Base-by-base conservation (phyloP, 2,113 vertebrate species). In the Formicarius rufipectus region DNA sequence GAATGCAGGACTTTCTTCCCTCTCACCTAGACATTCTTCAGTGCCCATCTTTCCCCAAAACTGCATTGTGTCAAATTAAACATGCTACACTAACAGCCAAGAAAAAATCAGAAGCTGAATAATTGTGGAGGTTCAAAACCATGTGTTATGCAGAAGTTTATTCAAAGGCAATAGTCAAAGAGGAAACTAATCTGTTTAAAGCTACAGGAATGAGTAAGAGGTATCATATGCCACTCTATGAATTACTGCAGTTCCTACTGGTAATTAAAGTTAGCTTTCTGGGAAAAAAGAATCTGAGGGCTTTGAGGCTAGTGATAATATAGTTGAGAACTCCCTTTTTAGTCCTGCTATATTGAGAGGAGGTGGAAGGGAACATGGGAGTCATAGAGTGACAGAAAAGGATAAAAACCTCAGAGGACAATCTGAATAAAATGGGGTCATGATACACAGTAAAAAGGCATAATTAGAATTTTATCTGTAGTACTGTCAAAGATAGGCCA, bases 241-340 rank as follows among this genome's bases (percentile, higher is more conserved):
- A 90, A 92, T 77, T 80, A 73, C 22, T 86, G 55, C 59, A 84
- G 31, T 37, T 94, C 49, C 40, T 90, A 62, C 31, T 62, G 31
- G 22, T 58, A 96, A 89, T 92, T 90, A 84, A 94, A 94, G 63
- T 12, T 59, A 55, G 17, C 28, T 87, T 91, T 89, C 63, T 68
- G 0, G 0, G 44, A 64, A 56, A 75, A 89, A 69, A 25, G 37
- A 66, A 58, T 45, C 28, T 40, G 31, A 77, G 20, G 31, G 59
- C 63, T 94, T 87, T 81, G 50, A 84, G 76, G 18, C 8, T 37
- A 81, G 18, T 66, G 64, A 58, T 20, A 67, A 33, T 15, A 30
- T 3, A 79, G 52, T 25, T 0, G 1, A 86, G 53, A 88, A 40
- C 28, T 83, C 53, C 45, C 20, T 58, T 88, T 90, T 69, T 60